phyloP scores from a whole-genome alignment of 2,797 vertebrate genomes.

The Megalops cyprinoides region DNA sequence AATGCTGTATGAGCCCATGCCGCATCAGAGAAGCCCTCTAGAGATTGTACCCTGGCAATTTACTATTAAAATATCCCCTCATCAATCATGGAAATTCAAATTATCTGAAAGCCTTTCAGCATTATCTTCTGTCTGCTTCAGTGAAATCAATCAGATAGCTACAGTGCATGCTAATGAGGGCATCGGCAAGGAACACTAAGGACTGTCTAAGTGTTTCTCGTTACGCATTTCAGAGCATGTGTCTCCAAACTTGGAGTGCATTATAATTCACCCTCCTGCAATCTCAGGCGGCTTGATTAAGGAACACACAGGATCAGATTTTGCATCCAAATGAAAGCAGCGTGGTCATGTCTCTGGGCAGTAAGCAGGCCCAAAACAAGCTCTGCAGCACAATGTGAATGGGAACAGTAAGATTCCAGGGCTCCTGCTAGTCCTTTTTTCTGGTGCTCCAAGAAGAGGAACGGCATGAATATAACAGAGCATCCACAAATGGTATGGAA shows the following conservation, averaged over 20 bases:
- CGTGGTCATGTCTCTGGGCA: neutral
- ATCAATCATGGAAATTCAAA: constrained; percentile 49
- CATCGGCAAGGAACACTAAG: neutral
- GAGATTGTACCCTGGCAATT: constrained; percentile 4
- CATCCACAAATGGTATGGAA: neutral
- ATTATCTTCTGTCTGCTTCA: constrained; percentile 13
- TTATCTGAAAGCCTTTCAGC: constrained; percentile 35
- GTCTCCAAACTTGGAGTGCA: neutral
- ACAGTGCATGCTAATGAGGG: constrained; percentile 32
- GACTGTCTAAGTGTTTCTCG: neutral
- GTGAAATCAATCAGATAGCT: constrained; percentile 33
- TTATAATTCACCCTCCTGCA: neutral
- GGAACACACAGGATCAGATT: neutral
- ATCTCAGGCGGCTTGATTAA: neutral
- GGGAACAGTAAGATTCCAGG: neutral
- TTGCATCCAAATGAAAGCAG: neutral
- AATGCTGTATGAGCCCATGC: constrained; percentile 19
- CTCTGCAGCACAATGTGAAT: neutral
- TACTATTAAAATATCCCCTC: constrained; percentile 42
- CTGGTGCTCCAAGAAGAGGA: neutral
- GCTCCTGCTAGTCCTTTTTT: neutral
- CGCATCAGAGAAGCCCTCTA: constrained; percentile 17
- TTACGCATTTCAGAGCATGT: neutral
- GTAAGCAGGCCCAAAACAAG: neutral
- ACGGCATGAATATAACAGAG: neutral